Evolutionary conservation across 1,140 invertebrate species (phyloP).

Genomic region (Hycleus cichorii): DNA sequence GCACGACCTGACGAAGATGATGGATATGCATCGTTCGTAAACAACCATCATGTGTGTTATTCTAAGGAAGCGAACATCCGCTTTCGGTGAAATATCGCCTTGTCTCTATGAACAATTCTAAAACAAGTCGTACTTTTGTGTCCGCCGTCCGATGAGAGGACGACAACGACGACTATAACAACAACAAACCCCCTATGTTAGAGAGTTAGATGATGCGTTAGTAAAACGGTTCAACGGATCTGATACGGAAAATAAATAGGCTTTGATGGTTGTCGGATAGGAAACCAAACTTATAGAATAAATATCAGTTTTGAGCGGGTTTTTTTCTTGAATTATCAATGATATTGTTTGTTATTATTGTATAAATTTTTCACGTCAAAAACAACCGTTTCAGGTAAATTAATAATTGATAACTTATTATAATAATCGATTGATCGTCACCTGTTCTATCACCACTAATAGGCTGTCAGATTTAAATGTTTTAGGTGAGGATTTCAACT

Average conservation of each 20-base stretch:
- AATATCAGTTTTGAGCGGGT: too few species aligned
- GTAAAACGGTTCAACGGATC: conserved; percentile 36
- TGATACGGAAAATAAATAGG: conserved; percentile 34
- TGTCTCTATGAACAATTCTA: conserved; percentile 35
- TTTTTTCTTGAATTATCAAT: too few species aligned
- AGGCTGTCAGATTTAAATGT: too few species aligned
- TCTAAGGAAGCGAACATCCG: conserved; percentile 39
- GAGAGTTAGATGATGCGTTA: conserved; percentile 35
- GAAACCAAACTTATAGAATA: conserved; percentile 18
- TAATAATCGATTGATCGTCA: too few species aligned
- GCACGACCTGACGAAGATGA: conserved; percentile 33
- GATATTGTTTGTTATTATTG: too few species aligned
- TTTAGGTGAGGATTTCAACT: too few species aligned
- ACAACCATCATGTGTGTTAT: conserved; percentile 37
- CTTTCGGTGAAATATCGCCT: conserved; percentile 38
- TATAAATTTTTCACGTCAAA: too few species aligned
- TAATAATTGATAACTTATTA: too few species aligned
- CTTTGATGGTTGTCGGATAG: conserved; percentile 32
- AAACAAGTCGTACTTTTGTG: conserved; percentile 39
- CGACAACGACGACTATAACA: too few species aligned
- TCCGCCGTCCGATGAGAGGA: neutral
- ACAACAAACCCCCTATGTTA: conserved; percentile 14
- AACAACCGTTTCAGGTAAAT: too few species aligned
- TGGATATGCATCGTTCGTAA: conserved; percentile 31
- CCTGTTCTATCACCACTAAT: too few species aligned